Evolutionary conservation across 2,113 vertebrate genomes (phyloP).

Genomic region (Pelodiscus sinensis): DNA sequence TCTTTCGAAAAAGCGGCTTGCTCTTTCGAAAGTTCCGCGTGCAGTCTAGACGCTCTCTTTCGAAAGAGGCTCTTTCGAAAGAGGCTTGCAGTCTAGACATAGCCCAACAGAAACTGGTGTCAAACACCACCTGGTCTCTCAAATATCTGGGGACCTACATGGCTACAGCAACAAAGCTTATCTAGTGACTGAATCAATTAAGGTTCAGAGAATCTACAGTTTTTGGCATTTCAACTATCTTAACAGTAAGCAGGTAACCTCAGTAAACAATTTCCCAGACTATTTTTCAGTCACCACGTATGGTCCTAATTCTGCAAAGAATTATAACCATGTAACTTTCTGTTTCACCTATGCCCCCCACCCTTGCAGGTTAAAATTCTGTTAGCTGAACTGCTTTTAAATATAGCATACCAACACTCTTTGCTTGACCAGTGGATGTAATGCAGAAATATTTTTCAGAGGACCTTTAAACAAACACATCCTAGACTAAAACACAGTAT

Average conservation of each 20-base stretch:
- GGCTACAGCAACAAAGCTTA: background rate
- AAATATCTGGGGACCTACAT: background rate
- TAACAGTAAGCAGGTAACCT: background rate
- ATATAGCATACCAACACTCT: background rate
- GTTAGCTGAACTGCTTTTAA: background rate
- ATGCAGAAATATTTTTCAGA: background rate
- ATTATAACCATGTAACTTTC: background rate
- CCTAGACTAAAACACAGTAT: too few relatives aligned
- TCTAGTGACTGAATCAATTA: background rate
- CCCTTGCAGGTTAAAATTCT: background rate
- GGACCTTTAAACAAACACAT: background rate
- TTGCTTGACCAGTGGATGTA: background rate
- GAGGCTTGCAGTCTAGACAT: too few relatives aligned
- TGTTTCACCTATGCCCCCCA: too few relatives aligned
- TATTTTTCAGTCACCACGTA: background rate
- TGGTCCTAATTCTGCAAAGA: background rate
- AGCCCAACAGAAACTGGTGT: background rate
- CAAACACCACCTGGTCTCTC: background rate
- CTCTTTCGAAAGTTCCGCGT: too few relatives aligned
- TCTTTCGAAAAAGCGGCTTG: too few relatives aligned
- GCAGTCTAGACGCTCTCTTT: too few relatives aligned
- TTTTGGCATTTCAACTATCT: background rate
- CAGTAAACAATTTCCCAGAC: background rate
- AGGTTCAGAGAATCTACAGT: background rate
- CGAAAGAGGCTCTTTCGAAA: too few relatives aligned